Percentiles rank a stretch among this genome's conserved stretches.
Evolutionary conservation across 2,888 invertebrate genomes (phyloP).

Genomic region (Diarsia dahlii): DNA sequence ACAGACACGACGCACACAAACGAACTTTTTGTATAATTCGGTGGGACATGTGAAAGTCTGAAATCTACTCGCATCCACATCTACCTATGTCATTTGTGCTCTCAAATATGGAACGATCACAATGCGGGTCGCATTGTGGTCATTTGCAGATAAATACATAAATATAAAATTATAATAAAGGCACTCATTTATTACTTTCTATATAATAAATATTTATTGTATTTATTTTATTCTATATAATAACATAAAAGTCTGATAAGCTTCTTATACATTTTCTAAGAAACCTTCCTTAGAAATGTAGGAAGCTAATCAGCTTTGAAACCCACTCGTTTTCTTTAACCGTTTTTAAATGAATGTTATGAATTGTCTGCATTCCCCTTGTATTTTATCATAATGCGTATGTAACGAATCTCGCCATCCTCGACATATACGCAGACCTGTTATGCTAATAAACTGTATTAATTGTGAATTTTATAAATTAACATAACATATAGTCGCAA

Average conservation of each 20-base stretch:
- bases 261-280: background rate
- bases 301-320: background rate
- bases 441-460: slow-evolving; percentile 45
- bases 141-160: background rate
- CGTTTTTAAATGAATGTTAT: background rate
- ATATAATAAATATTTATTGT: no score
- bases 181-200: background rate
- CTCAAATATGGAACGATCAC: background rate
- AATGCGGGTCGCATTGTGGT: background rate
- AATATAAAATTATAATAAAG: background rate
- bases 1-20: background rate
- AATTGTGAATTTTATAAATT: slow-evolving; percentile 21
- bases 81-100: background rate
- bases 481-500: background rate
- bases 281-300: background rate
- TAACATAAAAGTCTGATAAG: background rate
- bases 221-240: no score
- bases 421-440: slow-evolving; percentile 16
- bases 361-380: slow-evolving; percentile 21
- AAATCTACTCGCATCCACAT: background rate
- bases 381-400: slow-evolving; percentile 14
- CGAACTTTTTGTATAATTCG: background rate
- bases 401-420: slow-evolving; percentile 5
- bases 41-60: background rate
- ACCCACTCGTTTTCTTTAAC: background rate